A percentile compares a stretch with the other conserved stretches of the same genome.
phyloP scores from a whole-genome alignment of 2,888 invertebrate species.

The Gerris lacustris region DNA sequence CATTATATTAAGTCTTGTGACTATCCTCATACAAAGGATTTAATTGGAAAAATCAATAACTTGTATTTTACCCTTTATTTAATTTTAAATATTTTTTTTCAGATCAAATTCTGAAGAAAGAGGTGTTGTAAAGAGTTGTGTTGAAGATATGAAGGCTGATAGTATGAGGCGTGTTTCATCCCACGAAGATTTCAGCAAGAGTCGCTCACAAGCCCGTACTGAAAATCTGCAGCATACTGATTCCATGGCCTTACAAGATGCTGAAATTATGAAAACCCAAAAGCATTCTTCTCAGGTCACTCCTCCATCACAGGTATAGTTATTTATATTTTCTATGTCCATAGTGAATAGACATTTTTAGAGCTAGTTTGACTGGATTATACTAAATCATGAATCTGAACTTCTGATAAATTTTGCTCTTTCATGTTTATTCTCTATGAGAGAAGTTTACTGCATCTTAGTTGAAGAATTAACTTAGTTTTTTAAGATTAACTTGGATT shows the following conservation, averaged over 20 bases:
- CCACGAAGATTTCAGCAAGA: slow-evolving; percentile 45
- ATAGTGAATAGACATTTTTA: too few relatives aligned
- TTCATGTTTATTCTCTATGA: too few relatives aligned
- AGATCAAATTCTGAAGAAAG: slow-evolving; percentile 49
- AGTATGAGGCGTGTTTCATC: slow-evolving; percentile 49
- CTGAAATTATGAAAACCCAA: background rate
- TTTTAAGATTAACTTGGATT: too few relatives aligned
- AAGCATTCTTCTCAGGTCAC: background rate
- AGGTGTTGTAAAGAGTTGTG: slow-evolving; percentile 36
- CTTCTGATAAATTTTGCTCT: too few relatives aligned
- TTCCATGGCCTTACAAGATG: background rate
- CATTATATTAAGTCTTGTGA: too few relatives aligned
- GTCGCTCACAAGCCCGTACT: background rate
- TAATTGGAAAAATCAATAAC: too few relatives aligned
- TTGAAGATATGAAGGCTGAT: slow-evolving; percentile 28
- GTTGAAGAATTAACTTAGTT: too few relatives aligned
- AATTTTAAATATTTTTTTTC: slow-evolving; percentile 7
- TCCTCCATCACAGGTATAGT: background rate
- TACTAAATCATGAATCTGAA: too few relatives aligned
- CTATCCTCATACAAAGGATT: too few relatives aligned
- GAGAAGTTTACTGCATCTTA: too few relatives aligned
- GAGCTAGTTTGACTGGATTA: too few relatives aligned
- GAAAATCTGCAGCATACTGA: background rate
- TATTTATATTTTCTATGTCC: background rate
- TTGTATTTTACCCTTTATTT: too few relatives aligned